Conservation (phyloP, 2,113 vertebrate species). For the Syrrhaptes paradoxus region DNA sequence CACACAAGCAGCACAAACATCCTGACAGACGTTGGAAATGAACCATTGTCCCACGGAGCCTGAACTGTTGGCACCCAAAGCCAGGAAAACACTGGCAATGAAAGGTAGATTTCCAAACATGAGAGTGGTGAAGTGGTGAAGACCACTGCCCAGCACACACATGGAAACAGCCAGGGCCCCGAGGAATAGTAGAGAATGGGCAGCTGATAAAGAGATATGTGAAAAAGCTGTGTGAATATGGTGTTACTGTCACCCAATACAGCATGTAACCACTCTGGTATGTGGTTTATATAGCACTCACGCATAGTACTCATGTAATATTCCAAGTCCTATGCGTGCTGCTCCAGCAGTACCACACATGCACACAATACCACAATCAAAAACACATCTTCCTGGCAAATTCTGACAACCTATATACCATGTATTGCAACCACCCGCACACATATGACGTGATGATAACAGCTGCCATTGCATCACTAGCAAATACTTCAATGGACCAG, state of each 20-base stretch:
- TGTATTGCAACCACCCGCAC: slow-evolving; percentile 67
- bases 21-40: slow-evolving; percentile 31
- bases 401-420: slow-evolving; percentile 65
- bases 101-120: slow-evolving; percentile 2
- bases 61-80: slow-evolving; percentile 1
- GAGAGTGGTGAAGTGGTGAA: background rate
- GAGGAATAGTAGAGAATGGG: slow-evolving; percentile 16
- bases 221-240: slow-evolving; percentile 63
- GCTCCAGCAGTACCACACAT: slow-evolving; percentile 70
- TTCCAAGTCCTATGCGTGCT: slow-evolving; percentile 67
- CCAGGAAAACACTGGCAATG: background rate
- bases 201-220: slow-evolving; percentile 59
- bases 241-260: slow-evolving; percentile 67
- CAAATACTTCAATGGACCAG: slow-evolving; percentile 60
- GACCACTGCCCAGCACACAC: slow-evolving; percentile 32
- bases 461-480: slow-evolving; percentile 68
- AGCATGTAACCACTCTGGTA: slow-evolving; percentile 69
- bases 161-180: slow-evolving; percentile 2
- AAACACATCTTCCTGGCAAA: slow-evolving; percentile 70
- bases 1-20: slow-evolving; percentile 39
- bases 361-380: slow-evolving; percentile 69
- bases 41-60: slow-evolving; percentile 12
- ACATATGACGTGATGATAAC: slow-evolving; percentile 70
- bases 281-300: slow-evolving; percentile 65
- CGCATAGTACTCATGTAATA: slow-evolving; percentile 61